These are phyloP conservation scores for Melanotaenia boesemani DNA, from an alignment of 2,797 vertebrate species.

Conservation along the genomic window DNA sequence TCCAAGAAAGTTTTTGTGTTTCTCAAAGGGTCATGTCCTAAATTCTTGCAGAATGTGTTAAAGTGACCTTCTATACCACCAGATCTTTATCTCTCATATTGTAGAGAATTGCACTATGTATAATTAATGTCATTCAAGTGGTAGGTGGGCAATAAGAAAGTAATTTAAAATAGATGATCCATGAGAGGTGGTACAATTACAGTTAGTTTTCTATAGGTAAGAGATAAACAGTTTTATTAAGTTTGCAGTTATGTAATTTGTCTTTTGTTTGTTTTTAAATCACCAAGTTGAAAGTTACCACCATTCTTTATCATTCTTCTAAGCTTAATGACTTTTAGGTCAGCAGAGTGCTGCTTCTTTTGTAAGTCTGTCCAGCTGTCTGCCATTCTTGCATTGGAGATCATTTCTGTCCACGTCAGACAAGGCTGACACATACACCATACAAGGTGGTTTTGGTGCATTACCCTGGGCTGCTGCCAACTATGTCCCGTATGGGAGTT, in stretches of 20 bases:
- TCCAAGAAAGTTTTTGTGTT: conserved; percentile 48
- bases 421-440: conserved; percentile 30
- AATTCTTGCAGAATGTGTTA: conserved; percentile 23
- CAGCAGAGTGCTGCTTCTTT: neutral
- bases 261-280: conserved; percentile 9
- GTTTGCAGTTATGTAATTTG: conserved; percentile 23
- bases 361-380: conserved; percentile 6
- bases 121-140: conserved; percentile 45
- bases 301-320: neutral
- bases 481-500: conserved; percentile 22
- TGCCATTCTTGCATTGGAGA: conserved; percentile 5
- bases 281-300: neutral
- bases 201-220: conserved; percentile 25
- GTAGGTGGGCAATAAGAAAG: conserved; percentile 26
- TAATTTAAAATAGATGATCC: conserved; percentile 61
- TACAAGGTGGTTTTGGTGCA: conserved; percentile 66
- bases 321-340: neutral
- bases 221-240: conserved; percentile 20
- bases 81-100: neutral
- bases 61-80: conserved; percentile 30
- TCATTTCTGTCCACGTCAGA: conserved; percentile 29
- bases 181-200: conserved; percentile 29
- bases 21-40: conserved; percentile 21
- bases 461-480: conserved; percentile 68
- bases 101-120: conserved; percentile 15